Evolutionary conservation across 2,797 vertebrate genomes (phyloP).

Genomic region (Ctenosaura bakeri): DNA sequence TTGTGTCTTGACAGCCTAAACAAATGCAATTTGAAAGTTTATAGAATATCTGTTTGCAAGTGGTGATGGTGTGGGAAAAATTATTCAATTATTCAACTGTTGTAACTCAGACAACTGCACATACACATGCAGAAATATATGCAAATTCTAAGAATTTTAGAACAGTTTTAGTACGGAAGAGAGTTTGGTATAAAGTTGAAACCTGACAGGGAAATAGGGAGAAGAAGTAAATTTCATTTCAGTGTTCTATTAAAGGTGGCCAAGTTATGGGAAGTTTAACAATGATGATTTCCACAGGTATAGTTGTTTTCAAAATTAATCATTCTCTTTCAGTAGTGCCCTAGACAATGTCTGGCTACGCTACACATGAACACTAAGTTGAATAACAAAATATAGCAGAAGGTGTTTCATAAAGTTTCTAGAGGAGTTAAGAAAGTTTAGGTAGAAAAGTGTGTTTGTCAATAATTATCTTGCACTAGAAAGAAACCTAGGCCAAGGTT

Average conservation of each 20-base stretch:
- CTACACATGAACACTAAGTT: not conserved
- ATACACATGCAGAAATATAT: not conserved
- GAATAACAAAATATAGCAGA: not conserved
- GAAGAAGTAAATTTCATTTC: not conserved
- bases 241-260: not conserved
- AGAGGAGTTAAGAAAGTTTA: not conserved
- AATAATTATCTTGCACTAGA: not conserved
- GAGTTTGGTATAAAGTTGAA: not conserved
- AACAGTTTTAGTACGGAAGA: not conserved
- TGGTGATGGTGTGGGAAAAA: not conserved
- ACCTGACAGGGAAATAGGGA: not conserved
- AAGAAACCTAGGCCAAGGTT: not conserved
- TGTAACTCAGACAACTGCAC: no score
- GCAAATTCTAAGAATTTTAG: not conserved
- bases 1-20: not conserved
- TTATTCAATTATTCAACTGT: not conserved
- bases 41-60: not conserved
- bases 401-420: not conserved
- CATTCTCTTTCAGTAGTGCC: not conserved
- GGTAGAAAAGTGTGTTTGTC: not conserved
- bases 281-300: constrained; percentile 16
- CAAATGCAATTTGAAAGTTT: not conserved
- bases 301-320: not conserved
- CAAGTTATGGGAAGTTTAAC: constrained; percentile 12
- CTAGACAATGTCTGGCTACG: not conserved